Conservation (phyloP, 1,140 invertebrate species). For the Cydia amplana region DNA sequence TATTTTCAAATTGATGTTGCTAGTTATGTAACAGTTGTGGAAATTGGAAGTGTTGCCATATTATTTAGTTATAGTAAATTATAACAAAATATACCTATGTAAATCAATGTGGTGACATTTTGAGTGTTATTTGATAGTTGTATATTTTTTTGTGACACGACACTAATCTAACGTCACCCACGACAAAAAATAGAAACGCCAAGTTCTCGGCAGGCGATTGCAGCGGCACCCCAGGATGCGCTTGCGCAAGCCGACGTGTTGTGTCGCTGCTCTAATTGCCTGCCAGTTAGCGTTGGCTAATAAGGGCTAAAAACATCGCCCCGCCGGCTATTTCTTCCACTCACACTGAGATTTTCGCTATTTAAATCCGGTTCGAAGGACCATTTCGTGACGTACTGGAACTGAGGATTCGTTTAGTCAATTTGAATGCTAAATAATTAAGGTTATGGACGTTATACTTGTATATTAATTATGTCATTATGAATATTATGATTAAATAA, state of each 20-base stretch:
- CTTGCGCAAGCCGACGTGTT: slow-evolving; percentile 26
- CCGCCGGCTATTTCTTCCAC: not conserved
- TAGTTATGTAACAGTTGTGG: not conserved
- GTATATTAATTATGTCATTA: no score
- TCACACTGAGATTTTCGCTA: not conserved
- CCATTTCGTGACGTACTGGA: not conserved
- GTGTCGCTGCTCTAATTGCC: slow-evolving; percentile 31
- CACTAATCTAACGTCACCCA: no score
- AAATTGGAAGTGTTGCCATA: slow-evolving; percentile 3
- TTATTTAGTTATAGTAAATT: no score
- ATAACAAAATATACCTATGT: no score
- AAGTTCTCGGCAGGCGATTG: not conserved
- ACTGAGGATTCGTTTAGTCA: no score
- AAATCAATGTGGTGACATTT: no score
- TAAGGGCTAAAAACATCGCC: slow-evolving; percentile 15
- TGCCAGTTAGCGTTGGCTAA: slow-evolving; percentile 28
- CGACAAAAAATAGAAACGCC: not conserved
- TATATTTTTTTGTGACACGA: no score
- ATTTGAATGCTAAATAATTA: no score
- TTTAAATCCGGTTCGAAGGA: not conserved
- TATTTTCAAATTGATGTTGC: slow-evolving; percentile 28
- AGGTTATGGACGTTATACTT: no score
- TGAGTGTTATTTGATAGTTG: no score
- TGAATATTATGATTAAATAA: no score
- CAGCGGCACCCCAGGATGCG: slow-evolving; percentile 14